Base-by-base conservation (phyloP, 30 jellyfish, hydroid and myxozoan genomes). In the Morbakka virulenta region DNA sequence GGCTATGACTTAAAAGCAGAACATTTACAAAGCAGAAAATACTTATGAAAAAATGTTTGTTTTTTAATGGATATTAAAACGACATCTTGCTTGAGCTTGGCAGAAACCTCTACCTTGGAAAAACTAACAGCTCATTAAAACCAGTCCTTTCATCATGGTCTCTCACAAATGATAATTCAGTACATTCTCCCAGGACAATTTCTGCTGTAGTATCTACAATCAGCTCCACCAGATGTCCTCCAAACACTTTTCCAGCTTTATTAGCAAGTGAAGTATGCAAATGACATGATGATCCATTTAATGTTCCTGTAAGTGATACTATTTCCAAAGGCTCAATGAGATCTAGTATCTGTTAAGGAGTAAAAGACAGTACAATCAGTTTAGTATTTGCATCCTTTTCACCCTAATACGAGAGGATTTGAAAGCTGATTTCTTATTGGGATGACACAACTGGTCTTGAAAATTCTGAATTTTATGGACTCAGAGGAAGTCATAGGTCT, bases 171-270 rank as follows among this genome's bases (percentile, higher is more conserved):
- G 82, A 77, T 84, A 89, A 74, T 3, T 94, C 89, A 63, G 80
- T 74, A 68, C 97, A 89, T 69, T 89, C 97, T 4, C 97, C 97
- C 48, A 89, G 62, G 2, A 89, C 89, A 35, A 89, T 80, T 30
- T 89, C 97, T 1, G 97, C 97, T 3, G 97, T 89, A 50, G 97
- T 89, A 61, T 72, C 86, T 27, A 89, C 94, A 50, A 89, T 78
- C 71, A 89, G 71, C 57, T 89, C 97, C 29, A 89, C 47, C 72
- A 89, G 52, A 72, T 89, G 97, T 2, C 97, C 97, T 0, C 97
- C 97, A 50, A 31, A 74, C 73, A 84, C 65, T 77, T 89, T 89
- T 13, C 97, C 97, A 3, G 83, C 66, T 34, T 50, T 81, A 72
- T 70, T 92, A 41, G 97, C 64, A 28, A 89, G 47, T 27, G 96